Base-by-base conservation (phyloP, 2,113 vertebrate genomes). In the Oreochromis niloticus region DNA sequence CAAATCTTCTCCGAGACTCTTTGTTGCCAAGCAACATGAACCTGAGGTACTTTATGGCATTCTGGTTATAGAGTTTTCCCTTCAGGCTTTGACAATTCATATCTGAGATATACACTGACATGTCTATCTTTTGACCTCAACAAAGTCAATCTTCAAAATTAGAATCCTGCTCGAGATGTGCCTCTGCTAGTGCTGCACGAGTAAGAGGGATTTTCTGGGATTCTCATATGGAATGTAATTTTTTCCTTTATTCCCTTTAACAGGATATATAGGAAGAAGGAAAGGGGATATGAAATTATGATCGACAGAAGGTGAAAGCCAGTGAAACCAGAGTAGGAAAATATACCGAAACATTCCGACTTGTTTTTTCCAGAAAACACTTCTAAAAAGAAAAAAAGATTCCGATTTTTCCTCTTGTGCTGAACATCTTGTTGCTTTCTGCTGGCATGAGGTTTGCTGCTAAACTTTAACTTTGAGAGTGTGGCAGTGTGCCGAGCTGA, bases 1-100 rank as follows among this genome's bases (percentile, higher is more conserved):
- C 91, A 94, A 94, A 95, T 94, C 93, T 95, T 94, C 88, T 84
- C 89, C 14, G 68, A 90, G 92, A 93, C 85, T 94, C 94, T 94
- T 94, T 92, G 95, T 96, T 96, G 96, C 95, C 94, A 96, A 88
- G 96, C 96, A 96, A 96, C 95, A 85, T 95, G 93, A 91, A 94
- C 90, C 89, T 73, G 86, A 85, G 88, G 86, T 93, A 89, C 89
- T 92, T 92, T 85, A 90, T 86, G 85, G 81, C 80, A 75, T 87
- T 93, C 92, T 89, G 87, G 90, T 94, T 92, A 91, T 89, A 87
- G 93, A 91, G 88, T 93, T 93, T 89, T 91, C 82, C 85, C 86
- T 89, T 84, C 80, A 89, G 91, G 91, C 84, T 91, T 90, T 87
- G 87, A 93, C 94, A 88, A 93, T 93, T 92, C 90, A 91, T 82